Base-by-base conservation (phyloP, 1,140 invertebrate genomes). In the Musca domestica region DNA sequence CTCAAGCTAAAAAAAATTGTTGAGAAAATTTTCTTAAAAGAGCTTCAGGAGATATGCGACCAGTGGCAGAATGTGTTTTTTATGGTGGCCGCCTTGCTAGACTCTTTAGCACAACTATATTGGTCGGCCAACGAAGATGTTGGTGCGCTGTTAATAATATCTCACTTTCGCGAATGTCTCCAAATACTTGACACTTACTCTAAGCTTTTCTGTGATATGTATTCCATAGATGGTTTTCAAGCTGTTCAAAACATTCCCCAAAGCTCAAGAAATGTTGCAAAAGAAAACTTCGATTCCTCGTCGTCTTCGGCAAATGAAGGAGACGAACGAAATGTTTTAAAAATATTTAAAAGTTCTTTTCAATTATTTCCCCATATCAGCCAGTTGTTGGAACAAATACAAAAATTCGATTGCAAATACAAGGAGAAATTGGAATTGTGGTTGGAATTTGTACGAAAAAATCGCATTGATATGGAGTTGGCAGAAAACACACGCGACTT, bases 101-200 rank as follows among this genome's bases (percentile, higher is more conserved):
- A 87, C 65, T 88, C 87, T 69, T 84, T 89, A 69, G 87, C 86
- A 82, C 86, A 87, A 73, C 89, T 87, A 76, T 87, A 86, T 67
- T 87, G 90, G 67, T 84, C 84, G 68, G 84, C 88, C 68, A 86
- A 87, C 74, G 84, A 86, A 46, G 85, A 88, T 80, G 71, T 84
- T 12, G 86, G 87, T 74, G 87, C 90, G 80, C 85, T 92, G 69
- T 83, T 86, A 9, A 84, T 92, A 68, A 84, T 93, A 69, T 86
- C 86, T 74, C 87, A 90, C 81, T 86, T 88, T 78, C 88, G 90
- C 64, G 89, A 93, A 78, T 89, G 87, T 81, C 86, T 91, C 69
- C 84, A 85, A 70, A 83, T 91, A 34, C 93, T 92, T 75, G 88
- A 87, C 74, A 86, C 86, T 72, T 95, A 93, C 83, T 86, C 91